Evolutionary conservation across 2,797 vertebrate species (phyloP).

Genomic region (Ctenopoma multispine): DNA sequence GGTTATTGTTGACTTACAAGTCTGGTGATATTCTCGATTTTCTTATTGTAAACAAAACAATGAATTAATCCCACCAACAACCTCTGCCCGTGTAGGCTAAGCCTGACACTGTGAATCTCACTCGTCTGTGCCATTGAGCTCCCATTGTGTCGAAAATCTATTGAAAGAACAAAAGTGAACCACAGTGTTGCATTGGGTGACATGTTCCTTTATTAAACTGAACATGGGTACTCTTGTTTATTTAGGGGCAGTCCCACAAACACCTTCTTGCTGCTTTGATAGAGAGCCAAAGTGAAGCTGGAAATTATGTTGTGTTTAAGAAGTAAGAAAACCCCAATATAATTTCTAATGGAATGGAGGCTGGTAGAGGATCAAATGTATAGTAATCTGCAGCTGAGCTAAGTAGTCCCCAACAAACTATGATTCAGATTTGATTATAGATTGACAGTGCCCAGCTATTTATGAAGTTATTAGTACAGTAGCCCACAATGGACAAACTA

Average conservation of each 20-base stretch:
- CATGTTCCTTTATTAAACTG: not conserved
- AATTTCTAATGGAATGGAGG: too few species aligned
- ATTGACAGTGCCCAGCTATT: too few species aligned
- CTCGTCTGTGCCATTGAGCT: conserved; percentile 2
- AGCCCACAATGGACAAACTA: too few species aligned
- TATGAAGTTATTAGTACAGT: too few species aligned
- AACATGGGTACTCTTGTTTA: conserved; percentile 3
- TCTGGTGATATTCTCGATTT: not conserved
- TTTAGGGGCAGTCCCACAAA: not conserved
- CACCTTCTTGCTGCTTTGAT: not conserved
- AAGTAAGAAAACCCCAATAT: too few species aligned
- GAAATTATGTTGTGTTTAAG: too few species aligned
- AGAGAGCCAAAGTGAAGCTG: too few species aligned
- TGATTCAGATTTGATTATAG: too few species aligned
- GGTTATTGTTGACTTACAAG: conserved; percentile 1
- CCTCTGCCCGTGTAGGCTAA: not conserved
- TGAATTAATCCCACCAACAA: not conserved
- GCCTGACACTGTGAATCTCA: not conserved
- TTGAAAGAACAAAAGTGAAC: conserved; percentile 8
- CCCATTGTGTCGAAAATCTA: not conserved
- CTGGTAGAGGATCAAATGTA: too few species aligned
- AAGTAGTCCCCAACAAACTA: too few species aligned
- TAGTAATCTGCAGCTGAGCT: too few species aligned
- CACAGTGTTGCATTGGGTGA: conserved; percentile 1
- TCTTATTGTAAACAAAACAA: conserved; percentile 2